These are phyloP conservation scores for Mercenaria mercenaria DNA, from an alignment of 1,140 invertebrate species.

Conservation along the genomic window DNA sequence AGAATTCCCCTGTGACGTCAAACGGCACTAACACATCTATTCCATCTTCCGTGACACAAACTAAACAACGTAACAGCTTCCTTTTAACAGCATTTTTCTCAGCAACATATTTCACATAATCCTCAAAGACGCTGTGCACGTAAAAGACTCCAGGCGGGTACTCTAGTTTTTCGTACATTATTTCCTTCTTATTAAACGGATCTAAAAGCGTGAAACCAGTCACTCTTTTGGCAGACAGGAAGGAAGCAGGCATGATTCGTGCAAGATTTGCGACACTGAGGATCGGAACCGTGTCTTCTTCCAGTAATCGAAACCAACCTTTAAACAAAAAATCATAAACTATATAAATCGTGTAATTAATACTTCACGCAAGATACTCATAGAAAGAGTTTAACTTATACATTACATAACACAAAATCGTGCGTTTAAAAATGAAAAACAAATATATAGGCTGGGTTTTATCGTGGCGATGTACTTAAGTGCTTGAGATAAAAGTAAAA, in stretches of 20 bases:
- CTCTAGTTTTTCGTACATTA: conserved; percentile 75
- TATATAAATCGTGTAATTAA: too few species aligned
- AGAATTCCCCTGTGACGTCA: conserved; percentile 76
- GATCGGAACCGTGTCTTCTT: conserved; percentile 72
- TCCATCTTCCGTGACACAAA: conserved; percentile 69
- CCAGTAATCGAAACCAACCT: conserved; percentile 78
- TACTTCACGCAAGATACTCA: neutral
- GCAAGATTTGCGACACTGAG: conserved; percentile 73
- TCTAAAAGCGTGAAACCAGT: conserved; percentile 72
- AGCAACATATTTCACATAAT: conserved; percentile 75
- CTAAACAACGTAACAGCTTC: conserved; percentile 77
- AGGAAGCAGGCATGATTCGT: conserved; percentile 76
- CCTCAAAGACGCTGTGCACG: conserved; percentile 75
- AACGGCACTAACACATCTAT: conserved; percentile 76
- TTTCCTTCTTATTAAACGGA: conserved; percentile 67
- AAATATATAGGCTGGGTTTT: too few species aligned
- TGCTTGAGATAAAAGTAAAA: too few species aligned
- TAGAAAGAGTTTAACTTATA: too few species aligned
- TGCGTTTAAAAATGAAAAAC: too few species aligned
- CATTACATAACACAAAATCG: too few species aligned
- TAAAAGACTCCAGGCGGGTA: conserved; percentile 73
- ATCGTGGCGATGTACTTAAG: too few species aligned
- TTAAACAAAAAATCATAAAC: conserved; percentile 40
- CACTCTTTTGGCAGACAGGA: conserved; percentile 67
- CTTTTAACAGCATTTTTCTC: conserved; percentile 73